A percentile compares a stretch with the other conserved stretches of the same genome.
Evolutionary conservation across 2,797 vertebrate species (phyloP).

Genomic region (Cirrhinus mrigala): DNA sequence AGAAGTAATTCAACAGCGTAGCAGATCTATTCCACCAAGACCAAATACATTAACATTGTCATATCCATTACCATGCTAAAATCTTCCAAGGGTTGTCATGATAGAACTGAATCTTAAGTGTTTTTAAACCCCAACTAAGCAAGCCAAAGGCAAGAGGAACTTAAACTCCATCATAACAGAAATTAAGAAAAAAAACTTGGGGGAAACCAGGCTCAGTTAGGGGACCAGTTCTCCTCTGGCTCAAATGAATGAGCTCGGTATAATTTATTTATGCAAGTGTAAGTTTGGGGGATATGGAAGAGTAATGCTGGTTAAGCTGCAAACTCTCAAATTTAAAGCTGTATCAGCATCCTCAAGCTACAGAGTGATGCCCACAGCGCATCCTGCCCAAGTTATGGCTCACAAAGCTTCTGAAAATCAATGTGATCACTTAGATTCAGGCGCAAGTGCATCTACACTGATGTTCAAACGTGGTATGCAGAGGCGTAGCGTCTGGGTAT

Average conservation of each 20-base stretch:
- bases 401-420: constrained; percentile 17
- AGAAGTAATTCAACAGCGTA: no score
- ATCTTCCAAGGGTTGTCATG: no score
- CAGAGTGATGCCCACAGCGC: neutral
- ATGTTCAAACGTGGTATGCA: neutral
- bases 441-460: neutral
- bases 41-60: no score
- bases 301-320: neutral
- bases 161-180: neutral
- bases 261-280: neutral
- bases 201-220: neutral
- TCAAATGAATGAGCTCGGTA: neutral
- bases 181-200: neutral
- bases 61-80: no score
- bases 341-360: constrained; percentile 9
- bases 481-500: no score
- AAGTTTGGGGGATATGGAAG: neutral
- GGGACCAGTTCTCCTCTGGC: neutral
- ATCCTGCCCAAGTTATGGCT: neutral
- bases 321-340: neutral
- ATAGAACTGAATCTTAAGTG: neutral
- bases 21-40: no score
- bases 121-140: neutral
- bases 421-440: constrained; percentile 2
- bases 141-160: neutral